A percentile compares a stretch with the other conserved stretches of the same genome.
Evolutionary conservation across 2,888 invertebrate species (phyloP).

Genomic region (Caenorhabditis afra): DNA sequence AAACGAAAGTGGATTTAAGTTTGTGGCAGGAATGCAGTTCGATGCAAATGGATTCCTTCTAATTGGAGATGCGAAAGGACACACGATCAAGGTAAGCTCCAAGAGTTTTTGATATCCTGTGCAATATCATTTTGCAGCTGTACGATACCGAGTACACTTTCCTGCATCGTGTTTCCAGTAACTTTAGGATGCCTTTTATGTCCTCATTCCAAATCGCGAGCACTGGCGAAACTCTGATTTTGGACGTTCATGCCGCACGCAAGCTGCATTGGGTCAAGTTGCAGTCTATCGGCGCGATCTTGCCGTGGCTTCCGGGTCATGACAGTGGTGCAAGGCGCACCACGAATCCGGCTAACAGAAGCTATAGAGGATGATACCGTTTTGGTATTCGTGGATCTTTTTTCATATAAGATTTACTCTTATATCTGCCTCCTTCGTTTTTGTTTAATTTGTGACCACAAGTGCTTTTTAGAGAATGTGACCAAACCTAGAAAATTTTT

Average conservation of each 20-base stretch:
- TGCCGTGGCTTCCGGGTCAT: conserved; percentile 3
- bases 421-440: too few species aligned
- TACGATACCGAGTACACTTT: conserved; percentile 30
- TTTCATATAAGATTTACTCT: too few species aligned
- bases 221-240: conserved; percentile 15
- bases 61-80: conserved; percentile 51
- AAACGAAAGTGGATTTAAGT: conserved; percentile 13
- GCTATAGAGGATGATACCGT: too few species aligned
- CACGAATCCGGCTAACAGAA: too few species aligned
- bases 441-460: too few species aligned
- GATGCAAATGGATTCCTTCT: conserved; percentile 33
- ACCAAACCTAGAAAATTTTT: too few species aligned
- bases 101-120: background rate
- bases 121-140: conserved; percentile 17
- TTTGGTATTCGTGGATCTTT: too few species aligned
- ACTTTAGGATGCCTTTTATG: conserved; percentile 33
- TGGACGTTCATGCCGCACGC: conserved; percentile 6
- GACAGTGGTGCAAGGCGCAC: too few species aligned
- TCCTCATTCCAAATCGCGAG: conserved; percentile 34
- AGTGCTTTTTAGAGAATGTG: too few species aligned
- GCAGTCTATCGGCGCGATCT: background rate
- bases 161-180: conserved; percentile 34
- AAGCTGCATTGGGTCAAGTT: conserved; percentile 8
- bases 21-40: conserved; percentile 49
- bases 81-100: conserved; percentile 29